These are phyloP conservation scores for Brachylomia viminalis DNA, from an alignment of 2,888 invertebrate genomes.

Conservation along the genomic window DNA sequence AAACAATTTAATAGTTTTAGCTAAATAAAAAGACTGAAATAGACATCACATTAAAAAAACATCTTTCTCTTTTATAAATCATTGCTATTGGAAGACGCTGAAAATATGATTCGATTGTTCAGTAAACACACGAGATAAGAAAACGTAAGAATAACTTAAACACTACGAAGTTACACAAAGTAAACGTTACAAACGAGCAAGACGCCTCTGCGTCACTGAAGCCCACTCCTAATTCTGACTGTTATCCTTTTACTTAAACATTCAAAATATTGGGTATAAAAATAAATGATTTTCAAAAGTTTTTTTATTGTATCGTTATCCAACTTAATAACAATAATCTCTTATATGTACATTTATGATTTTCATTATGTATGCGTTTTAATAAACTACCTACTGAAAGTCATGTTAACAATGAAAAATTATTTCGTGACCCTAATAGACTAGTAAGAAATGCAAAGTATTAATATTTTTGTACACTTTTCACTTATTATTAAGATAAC, in stretches of 20 bases:
- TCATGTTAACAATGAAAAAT: constrained; percentile 74
- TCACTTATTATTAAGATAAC: constrained; percentile 89
- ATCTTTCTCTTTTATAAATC: constrained; percentile 70
- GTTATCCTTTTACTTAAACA: constrained; percentile 75
- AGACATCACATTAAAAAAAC: constrained; percentile 80
- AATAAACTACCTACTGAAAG: constrained; percentile 75
- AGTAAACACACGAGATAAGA: constrained; percentile 71
- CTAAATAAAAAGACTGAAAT: constrained; percentile 83
- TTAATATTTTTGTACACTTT: constrained; percentile 88
- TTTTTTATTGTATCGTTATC: constrained; percentile 75
- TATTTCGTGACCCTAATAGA: constrained; percentile 88
- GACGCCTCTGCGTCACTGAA: constrained; percentile 68
- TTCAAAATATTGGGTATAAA: constrained; percentile 88
- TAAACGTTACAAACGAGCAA: constrained; percentile 57
- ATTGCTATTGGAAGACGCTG: constrained; percentile 88
- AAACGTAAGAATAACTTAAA: constrained; percentile 70
- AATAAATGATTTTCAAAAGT: constrained; percentile 86
- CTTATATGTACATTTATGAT: constrained; percentile 76
- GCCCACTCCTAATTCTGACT: constrained; percentile 74
- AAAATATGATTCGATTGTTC: constrained; percentile 71
- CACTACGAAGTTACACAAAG: constrained; percentile 65
- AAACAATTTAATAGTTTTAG: constrained; percentile 78
- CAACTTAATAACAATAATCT: constrained; percentile 79
- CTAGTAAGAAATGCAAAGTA: constrained; percentile 89
- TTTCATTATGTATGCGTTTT: constrained; percentile 67